Percentiles rank a stretch among this genome's conserved stretches.
Conservation (phyloP, 2,113 vertebrate species). For the Caranx ignobilis region DNA sequence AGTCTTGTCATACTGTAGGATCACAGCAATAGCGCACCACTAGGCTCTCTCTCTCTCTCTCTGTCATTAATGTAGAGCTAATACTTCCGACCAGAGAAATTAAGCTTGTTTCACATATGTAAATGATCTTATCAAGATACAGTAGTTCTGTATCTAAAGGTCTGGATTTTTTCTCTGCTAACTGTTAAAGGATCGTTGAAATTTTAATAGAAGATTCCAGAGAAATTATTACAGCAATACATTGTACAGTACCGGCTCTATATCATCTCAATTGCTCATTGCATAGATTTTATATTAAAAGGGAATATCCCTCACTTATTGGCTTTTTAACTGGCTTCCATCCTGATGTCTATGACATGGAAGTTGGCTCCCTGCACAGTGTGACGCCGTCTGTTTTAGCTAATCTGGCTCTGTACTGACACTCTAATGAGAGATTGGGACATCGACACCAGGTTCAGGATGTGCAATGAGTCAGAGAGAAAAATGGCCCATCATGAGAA, state of each 20-base stretch:
- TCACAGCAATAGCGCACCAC: neutral
- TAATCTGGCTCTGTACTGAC: conserved; percentile 57
- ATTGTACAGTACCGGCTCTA: conserved; percentile 23
- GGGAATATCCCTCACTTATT: conserved; percentile 35
- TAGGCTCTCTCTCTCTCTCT: neutral
- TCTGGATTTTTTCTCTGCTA: neutral
- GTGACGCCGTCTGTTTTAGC: conserved; percentile 66
- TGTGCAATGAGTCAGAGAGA: conserved; percentile 68
- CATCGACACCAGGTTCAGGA: conserved; percentile 47
- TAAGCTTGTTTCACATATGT: neutral
- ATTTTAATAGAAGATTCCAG: conserved; percentile 48
- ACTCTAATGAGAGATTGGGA: conserved; percentile 64
- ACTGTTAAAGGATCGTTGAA: conserved; percentile 28
- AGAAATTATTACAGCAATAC: conserved; percentile 49
- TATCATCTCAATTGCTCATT: conserved; percentile 35
- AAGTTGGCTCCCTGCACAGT: conserved; percentile 13
- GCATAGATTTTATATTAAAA: conserved; percentile 25
- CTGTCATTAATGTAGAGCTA: neutral
- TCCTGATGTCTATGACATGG: conserved; percentile 34
- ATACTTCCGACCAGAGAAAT: neutral
- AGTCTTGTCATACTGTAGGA: neutral
- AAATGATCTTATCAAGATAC: neutral
- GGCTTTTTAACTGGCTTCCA: conserved; percentile 35
- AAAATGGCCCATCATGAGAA: conserved; percentile 68
- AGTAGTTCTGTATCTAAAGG: neutral